A percentile compares a stretch with the other conserved stretches of the same genome.
Evolutionary conservation across 2,113 vertebrate genomes (phyloP).

Genomic region (Pteropus alecto): DNA sequence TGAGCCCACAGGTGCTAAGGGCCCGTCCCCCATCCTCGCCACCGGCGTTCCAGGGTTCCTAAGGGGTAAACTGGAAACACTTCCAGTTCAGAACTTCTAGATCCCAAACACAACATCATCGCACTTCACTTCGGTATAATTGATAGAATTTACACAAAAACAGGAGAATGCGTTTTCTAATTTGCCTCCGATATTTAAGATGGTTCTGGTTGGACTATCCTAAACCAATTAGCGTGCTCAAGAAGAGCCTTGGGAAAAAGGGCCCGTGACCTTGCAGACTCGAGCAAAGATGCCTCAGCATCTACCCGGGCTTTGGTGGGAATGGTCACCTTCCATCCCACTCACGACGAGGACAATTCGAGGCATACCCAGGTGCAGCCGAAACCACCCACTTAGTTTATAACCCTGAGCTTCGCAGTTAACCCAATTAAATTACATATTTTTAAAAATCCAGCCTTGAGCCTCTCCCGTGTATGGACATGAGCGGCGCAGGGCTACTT

Average conservation of each 20-base stretch:
- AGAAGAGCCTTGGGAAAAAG: neutral
- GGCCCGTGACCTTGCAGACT: neutral
- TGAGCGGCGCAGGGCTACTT: neutral
- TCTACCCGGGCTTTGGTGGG: neutral
- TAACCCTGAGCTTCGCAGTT: neutral
- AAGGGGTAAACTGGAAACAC: neutral
- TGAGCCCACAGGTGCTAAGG: neutral
- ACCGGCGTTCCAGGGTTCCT: neutral
- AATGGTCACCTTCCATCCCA: neutral
- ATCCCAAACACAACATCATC: neutral
- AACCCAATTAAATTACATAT: slow-evolving; percentile 5
- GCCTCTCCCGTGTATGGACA: neutral
- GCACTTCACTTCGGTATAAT: neutral
- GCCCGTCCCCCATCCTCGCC: neutral
- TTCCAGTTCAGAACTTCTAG: neutral
- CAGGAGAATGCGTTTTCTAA: neutral
- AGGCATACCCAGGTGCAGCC: neutral
- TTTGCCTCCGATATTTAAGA: neutral
- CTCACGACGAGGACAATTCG: neutral
- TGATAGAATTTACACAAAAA: slow-evolving; percentile 27
- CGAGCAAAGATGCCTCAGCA: neutral
- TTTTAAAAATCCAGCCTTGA: neutral
- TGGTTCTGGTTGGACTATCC: neutral
- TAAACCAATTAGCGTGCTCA: neutral
- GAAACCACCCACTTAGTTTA: neutral